Evolutionary conservation across 2,113 vertebrate genomes (phyloP), one percentile per base, ranked within the genome.

Genomic region (Sylvilagus bachmani): DNA sequence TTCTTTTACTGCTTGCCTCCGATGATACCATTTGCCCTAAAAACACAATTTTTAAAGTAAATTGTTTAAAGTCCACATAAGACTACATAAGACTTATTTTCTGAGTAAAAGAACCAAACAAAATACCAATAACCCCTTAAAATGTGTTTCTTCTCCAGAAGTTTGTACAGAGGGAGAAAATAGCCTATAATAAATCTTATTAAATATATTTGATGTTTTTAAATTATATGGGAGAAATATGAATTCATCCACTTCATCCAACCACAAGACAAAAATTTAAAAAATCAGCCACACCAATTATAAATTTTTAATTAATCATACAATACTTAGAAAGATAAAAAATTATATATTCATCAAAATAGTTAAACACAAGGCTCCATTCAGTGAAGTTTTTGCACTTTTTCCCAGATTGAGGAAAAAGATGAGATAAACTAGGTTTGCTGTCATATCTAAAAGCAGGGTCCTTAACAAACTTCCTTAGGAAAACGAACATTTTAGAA

Each of bases 1-100:
- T 92, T 99, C 99, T 97, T 99, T 99, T 96, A 99, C 99, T 61
- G 99, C 99, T 98, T 99, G 99, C 97, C 98, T 99, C 96, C 98
- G 99, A 79, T 98, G 98, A 97, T 99, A 99, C 99, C 99, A 99
- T 96, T 99, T 99, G 96, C 98, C 99, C 99, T 99, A 96, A 90
- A 98, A 98, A 98, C 61, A 97, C 29, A 97, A 96, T 95, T 96
- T 97, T 95, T 36, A 95, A 75, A 36, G 62, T 77, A 90, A 97
- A 96, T 90, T 3, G 92, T 6, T 17, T 95, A 94, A 96, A 96
- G 27, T 24, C 1, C 97, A 86, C 2, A 51, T 49, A 92, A 89
- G 21, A 25, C 77, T 44, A 44, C 44, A 44, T 44, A 89, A 77
- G 62, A 7, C 84, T 96, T 94, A 77, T 89, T 94, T 55, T 73